Evolutionary conservation across 1,140 invertebrate genomes (phyloP), one percentile per base, ranked within the genome.

Genomic region (Eriosoma lanigerum): DNA sequence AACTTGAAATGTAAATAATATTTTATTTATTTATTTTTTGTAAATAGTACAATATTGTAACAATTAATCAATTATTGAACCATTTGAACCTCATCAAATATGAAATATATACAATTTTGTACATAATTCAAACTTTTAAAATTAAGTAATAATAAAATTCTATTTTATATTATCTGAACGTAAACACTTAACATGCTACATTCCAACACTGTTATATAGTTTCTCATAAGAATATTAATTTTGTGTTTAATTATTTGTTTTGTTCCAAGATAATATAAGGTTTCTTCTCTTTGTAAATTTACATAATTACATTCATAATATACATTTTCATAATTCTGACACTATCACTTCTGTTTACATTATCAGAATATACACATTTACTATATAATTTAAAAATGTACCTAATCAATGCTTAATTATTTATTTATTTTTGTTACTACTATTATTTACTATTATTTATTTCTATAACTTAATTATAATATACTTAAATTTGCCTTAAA

Each of bases 151-250:
- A 50, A 50, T 1, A 50, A 50, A 50, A 8, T 50, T 13, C 48
- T 50, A 50, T 50, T 13, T 13, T 50, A 13, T 50, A 13, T 12
- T 13, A 46, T 3, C 38, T 24, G 13, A n/a, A 29, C 1, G 12
- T 48, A 21, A 66, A 50, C 21, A 50, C 10, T 46, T 38, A 70
- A 70, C 48, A 26, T 50, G 8, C 17, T 50, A 12, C 66, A 70
- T 70, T 70, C 66, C 66, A 50, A 50, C 44, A 70, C 24, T 4
- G 24, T 29, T 70, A 29, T 50, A 70, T 26, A 15, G 46, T 70
- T 68, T 50, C 21, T 50, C 21, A 26, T 70, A 48, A 29, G 0
- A 70, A 70, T 26, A 46, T 70, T 70, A 21, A 44, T 70, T 48
- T 50, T 9, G 24, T 50, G 48, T 50, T 3, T 70, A 50, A 21